A percentile compares a stretch with the other conserved stretches of the same genome.
Evolutionary conservation across 2,888 invertebrate species (phyloP).

Genomic region (Cephus runcator): DNA sequence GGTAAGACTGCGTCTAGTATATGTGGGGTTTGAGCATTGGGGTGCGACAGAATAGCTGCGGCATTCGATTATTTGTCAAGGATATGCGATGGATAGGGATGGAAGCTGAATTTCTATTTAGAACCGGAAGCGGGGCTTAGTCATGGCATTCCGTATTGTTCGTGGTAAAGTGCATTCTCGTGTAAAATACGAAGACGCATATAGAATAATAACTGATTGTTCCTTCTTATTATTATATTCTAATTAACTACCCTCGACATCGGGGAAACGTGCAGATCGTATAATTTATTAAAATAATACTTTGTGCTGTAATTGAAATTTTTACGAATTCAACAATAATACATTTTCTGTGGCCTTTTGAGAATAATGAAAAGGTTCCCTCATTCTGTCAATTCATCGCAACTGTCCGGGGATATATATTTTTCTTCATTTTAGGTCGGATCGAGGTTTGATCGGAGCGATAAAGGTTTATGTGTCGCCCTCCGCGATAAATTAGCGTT

Average conservation of each 20-base stretch:
- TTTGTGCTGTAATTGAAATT: background rate
- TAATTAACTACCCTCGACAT: background rate
- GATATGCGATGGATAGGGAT: constrained; percentile 7
- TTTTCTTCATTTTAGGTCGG: background rate
- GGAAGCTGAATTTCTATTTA: constrained; percentile 13
- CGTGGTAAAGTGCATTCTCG: constrained; percentile 15
- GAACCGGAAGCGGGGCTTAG: constrained; percentile 20
- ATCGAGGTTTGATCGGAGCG: background rate
- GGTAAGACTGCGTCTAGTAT: constrained; percentile 46
- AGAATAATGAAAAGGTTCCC: background rate
- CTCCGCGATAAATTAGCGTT: constrained; percentile 14
- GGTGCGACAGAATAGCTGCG: constrained; percentile 35
- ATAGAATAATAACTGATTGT: background rate
- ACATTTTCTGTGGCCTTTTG: background rate
- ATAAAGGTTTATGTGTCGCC: constrained; percentile 1
- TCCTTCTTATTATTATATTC: background rate
- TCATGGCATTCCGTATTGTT: constrained; percentile 16
- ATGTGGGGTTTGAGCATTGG: constrained; percentile 28
- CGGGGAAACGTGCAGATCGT: background rate
- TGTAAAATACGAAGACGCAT: constrained; percentile 2
- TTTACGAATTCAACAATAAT: background rate
- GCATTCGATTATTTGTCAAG: constrained; percentile 49
- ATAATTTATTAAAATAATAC: background rate
- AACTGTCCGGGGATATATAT: background rate
- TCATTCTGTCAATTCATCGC: background rate